Percentiles rank a stretch among this genome's conserved stretches.
Conservation (phyloP, 2,113 vertebrate species). For the Brevimyrus niger region DNA sequence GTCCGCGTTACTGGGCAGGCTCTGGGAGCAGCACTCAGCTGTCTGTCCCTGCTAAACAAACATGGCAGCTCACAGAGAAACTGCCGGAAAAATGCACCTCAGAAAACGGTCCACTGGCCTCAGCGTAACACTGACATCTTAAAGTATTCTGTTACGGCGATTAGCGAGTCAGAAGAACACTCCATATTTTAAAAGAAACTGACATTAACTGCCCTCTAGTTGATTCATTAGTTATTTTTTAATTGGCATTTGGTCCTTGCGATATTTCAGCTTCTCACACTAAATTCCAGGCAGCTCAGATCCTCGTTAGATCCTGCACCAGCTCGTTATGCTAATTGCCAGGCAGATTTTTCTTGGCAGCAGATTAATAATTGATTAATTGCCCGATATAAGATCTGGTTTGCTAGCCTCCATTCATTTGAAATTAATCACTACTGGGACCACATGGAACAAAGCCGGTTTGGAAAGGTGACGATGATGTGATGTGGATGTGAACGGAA, state of each 20-base stretch:
- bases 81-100: not conserved
- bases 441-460: not conserved
- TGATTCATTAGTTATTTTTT: not conserved
- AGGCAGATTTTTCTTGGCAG: constrained; percentile 2
- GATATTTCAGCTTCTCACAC: not conserved
- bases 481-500: not conserved
- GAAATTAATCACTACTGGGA: not conserved
- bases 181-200: not conserved
- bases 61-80: not conserved
- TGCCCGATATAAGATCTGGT: not conserved
- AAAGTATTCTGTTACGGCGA: not conserved
- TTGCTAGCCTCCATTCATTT: not conserved
- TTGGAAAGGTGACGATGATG: not conserved
- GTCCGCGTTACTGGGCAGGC: not conserved
- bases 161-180: not conserved
- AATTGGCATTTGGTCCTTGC: not conserved
- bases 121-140: not conserved
- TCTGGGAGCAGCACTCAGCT: not conserved
- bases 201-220: not conserved
- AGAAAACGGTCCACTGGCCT: not conserved
- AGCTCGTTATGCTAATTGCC: constrained; percentile 13
- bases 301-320: not conserved
- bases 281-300: not conserved
- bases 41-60: not conserved
- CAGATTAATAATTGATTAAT: constrained; percentile 26